A percentile compares a stretch with the other conserved stretches of the same genome.
phyloP scores from a whole-genome alignment of 2,797 vertebrate genomes.

The Amphiprion clarkii region DNA sequence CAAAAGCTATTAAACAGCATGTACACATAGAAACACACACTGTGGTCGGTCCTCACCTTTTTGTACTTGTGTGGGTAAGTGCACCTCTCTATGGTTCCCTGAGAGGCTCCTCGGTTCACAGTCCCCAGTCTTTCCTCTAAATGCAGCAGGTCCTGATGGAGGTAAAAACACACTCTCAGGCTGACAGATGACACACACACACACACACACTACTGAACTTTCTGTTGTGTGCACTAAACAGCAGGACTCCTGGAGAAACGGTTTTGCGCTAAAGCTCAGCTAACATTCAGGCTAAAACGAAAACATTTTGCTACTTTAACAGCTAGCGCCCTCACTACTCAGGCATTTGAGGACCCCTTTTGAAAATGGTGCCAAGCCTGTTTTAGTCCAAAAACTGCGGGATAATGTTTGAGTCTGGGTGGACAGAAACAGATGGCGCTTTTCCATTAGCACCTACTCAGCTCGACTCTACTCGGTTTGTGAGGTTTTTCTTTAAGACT shows the following conservation, averaged over 20 bases:
- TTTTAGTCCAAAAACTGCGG: too few species aligned
- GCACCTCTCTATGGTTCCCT: conserved; percentile 99
- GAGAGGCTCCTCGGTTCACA: conserved; percentile 98
- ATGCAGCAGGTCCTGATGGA: conserved; percentile 95
- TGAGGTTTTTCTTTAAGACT: too few species aligned
- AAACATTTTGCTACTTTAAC: too few species aligned
- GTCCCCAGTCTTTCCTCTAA: conserved; percentile 98
- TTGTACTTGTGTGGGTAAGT: conserved; percentile 99
- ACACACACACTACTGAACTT: neutral
- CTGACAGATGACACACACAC: neutral
- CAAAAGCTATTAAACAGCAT: conserved; percentile 26
- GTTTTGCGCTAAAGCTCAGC: too few species aligned
- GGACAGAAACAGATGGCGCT: too few species aligned
- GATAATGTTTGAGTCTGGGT: too few species aligned
- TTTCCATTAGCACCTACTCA: too few species aligned
- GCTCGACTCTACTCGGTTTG: too few species aligned
- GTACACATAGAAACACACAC: conserved; percentile 8
- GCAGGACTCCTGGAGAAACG: neutral
- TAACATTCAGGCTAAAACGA: too few species aligned
- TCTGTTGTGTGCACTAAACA: neutral
- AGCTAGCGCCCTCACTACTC: too few species aligned
- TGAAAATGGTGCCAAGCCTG: too few species aligned
- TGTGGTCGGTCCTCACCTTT: conserved; percentile 88
- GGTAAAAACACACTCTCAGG: neutral
- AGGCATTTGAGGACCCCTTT: too few species aligned